Evolutionary conservation across 2,113 vertebrate species (phyloP).

Genomic region (Calidris pugnax): DNA sequence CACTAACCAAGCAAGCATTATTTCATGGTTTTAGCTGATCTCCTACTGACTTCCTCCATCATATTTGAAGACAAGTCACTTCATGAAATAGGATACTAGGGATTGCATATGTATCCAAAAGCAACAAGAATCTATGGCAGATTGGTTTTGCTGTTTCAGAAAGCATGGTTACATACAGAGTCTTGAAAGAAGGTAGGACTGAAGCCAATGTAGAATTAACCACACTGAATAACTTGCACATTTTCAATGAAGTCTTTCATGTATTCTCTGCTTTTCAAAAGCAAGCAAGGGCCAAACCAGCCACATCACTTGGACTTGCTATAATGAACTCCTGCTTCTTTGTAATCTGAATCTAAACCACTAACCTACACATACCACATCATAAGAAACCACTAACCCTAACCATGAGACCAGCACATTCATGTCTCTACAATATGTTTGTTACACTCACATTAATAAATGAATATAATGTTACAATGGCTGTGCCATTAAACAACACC

Average conservation of each 20-base stretch:
- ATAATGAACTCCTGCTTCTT: constrained; percentile 2
- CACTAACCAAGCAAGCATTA: not conserved
- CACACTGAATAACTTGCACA: constrained; percentile 42
- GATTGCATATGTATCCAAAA: not conserved
- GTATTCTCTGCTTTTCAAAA: not conserved
- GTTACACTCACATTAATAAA: not conserved
- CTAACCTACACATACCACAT: constrained; percentile 2
- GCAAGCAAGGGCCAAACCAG: constrained; percentile 3
- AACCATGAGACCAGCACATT: not conserved
- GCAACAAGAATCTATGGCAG: not conserved
- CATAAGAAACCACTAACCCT: constrained; percentile 31
- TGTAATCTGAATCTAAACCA: not conserved
- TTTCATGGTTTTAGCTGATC: not conserved
- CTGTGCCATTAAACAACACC: constrained; percentile 20
- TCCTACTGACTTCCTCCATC: not conserved
- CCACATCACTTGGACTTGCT: constrained; percentile 8
- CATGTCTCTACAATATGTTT: constrained; percentile 7
- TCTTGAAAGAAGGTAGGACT: constrained; percentile 39
- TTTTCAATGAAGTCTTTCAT: constrained; percentile 15
- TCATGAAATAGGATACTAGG: not conserved
- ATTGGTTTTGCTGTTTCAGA: constrained; percentile 14
- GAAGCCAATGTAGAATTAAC: not conserved
- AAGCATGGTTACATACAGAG: not conserved
- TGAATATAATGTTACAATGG: constrained; percentile 17
- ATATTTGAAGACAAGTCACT: not conserved